Base-by-base conservation (phyloP, 2,888 invertebrate genomes). In the Itoplectis maculator region DNA sequence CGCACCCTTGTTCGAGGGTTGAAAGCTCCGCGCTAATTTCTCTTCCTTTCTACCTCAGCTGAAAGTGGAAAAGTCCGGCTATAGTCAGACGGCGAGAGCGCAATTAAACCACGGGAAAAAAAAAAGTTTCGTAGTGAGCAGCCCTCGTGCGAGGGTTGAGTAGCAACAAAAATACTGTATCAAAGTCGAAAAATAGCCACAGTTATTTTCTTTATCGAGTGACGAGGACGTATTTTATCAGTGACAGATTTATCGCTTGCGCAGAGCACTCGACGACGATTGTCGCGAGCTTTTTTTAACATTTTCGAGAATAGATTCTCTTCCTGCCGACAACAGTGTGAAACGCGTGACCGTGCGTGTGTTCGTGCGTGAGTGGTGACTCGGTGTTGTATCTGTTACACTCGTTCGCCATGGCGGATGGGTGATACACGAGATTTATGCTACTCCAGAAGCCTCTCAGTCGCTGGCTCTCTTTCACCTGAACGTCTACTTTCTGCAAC, bases 321-420 rank as follows among this genome's bases (percentile, higher is more conserved):
- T 2, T 63, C 15, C 4, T 49, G 35, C 47, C 45, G 9, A 61
- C 40, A 15, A 13, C 45, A 63, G 78, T 74, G 63, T 18, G 42
- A 68, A 20, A n/a, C 23, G 75, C 72, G 65, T 40, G n/a, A n/a
- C 9, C 47, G 37, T 59, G 37, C 18, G 13, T 42, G 78, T 69
- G 45, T 63, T 23, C 47, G 49, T 74, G 74, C 56, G 49, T 59
- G 3, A 63, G 40, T 72, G 79, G 61, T 45, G 66, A 59, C 59
- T 59, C 63, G 37, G 69, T 81, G 76, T 72, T n/a, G 29, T 13
- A 68, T 72, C 76, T 45, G 68, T 66, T 74, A 18, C 11, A 49
- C 45, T 49, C 47, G 61, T 49, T 66, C 74, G 40, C 79, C 70
- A 88, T 87, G 86, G 84, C 83, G 83, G 80, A 87, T 85, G 85